phyloP scores from a whole-genome alignment of 2,113 vertebrate genomes.

The Alligator sinensis region DNA sequence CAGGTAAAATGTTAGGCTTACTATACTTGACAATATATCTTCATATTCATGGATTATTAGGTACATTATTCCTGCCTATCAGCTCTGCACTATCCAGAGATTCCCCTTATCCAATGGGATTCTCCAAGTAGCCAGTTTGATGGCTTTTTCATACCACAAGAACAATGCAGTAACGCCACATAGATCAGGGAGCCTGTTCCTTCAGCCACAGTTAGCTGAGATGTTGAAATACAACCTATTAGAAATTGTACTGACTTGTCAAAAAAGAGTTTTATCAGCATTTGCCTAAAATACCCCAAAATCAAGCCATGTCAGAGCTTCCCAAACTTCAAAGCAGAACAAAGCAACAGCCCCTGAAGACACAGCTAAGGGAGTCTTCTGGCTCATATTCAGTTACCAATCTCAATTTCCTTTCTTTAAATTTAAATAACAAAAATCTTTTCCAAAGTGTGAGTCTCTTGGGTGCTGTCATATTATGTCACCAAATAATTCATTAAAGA shows the following conservation, averaged over 20 bases:
- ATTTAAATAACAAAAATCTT: constrained; percentile 51
- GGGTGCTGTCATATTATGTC: constrained; percentile 14
- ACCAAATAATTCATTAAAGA: constrained; percentile 33
- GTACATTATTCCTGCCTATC: not conserved
- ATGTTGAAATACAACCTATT: not conserved
- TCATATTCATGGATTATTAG: accelerated
- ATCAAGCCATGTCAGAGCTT: not conserved
- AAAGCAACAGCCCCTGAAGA: not conserved
- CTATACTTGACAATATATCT: not conserved
- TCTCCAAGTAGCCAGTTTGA: not conserved
- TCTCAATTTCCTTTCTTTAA: not conserved
- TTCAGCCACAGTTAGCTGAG: not conserved
- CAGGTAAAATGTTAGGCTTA: not conserved
- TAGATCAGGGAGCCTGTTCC: not conserved
- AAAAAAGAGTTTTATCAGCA: not conserved
- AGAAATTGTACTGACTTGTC: constrained; percentile 3
- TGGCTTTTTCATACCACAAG: not conserved
- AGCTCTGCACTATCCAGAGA: not conserved
- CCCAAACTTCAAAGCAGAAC: not conserved
- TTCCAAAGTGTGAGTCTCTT: constrained; percentile 33
- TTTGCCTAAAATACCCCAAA: constrained; percentile 21
- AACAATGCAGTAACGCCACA: not conserved
- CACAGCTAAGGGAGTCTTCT: not conserved
- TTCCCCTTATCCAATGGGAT: not conserved
- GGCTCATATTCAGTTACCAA: not conserved